Evolutionary conservation across 2,888 invertebrate species (phyloP).

Genomic region (Watsonalla cultraria): DNA sequence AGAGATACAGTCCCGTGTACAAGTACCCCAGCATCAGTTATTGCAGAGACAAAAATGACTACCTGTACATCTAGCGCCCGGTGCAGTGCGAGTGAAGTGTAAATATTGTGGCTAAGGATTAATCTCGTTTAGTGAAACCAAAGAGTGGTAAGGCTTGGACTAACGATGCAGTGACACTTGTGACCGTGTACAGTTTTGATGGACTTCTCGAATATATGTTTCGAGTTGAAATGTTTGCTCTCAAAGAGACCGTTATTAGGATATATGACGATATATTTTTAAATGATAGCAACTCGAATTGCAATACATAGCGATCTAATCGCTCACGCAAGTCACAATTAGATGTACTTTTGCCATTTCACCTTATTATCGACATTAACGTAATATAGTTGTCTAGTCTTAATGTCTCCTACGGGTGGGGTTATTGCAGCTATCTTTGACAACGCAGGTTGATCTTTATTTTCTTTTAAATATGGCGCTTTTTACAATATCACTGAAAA

Average conservation of each 20-base stretch:
- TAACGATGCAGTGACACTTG: slow-evolving; percentile 20
- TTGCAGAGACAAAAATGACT: slow-evolving; percentile 69
- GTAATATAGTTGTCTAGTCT: too few relatives aligned
- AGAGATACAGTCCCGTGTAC: slow-evolving; percentile 70
- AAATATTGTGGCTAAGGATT: slow-evolving; percentile 55
- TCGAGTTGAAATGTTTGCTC: not conserved
- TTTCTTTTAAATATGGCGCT: not conserved
- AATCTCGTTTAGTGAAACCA: slow-evolving; percentile 58
- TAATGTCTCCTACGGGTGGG: too few relatives aligned
- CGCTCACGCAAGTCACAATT: not conserved
- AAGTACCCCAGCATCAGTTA: slow-evolving; percentile 72
- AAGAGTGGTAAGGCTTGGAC: slow-evolving; percentile 51
- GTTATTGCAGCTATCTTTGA: too few relatives aligned
- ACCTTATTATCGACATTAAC: not conserved
- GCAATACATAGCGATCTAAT: not conserved
- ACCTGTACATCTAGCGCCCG: slow-evolving; percentile 63
- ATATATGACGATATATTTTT: not conserved
- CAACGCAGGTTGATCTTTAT: too few relatives aligned
- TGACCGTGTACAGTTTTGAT: slow-evolving; percentile 13
- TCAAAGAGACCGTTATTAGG: not conserved
- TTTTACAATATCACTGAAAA: not conserved
- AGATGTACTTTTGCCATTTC: not conserved
- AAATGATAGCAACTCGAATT: too few relatives aligned
- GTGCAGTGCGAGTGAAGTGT: slow-evolving; percentile 53
- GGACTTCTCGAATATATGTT: not conserved